Percentiles rank a stretch among this genome's conserved stretches.
phyloP scores from a whole-genome alignment of 2,888 invertebrate genomes.

The Agonopterix heracliana region DNA sequence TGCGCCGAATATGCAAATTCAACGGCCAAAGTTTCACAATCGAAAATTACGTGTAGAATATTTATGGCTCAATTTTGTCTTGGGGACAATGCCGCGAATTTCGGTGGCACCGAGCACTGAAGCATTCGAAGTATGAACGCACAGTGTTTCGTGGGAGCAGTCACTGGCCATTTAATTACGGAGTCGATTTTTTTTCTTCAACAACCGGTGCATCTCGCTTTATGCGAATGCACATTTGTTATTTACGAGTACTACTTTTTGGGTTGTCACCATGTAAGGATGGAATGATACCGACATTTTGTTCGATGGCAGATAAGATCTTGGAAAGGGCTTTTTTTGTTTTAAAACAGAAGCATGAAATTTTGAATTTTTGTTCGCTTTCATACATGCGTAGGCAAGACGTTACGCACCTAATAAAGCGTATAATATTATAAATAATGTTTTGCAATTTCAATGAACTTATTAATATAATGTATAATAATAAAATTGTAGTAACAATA shows the following conservation, averaged over 20 bases:
- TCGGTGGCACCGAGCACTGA: conserved; percentile 34
- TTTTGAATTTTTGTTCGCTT: not conserved
- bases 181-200: conserved; percentile 36
- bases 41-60: conserved; percentile 63
- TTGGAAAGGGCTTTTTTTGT: conserved; percentile 3
- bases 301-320: conserved; percentile 32
- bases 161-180: conserved; percentile 53
- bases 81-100: conserved; percentile 50
- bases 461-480: too few species aligned
- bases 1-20: conserved; percentile 48
- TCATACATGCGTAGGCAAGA: not conserved
- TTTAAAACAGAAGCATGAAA: not conserved
- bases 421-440: too few species aligned
- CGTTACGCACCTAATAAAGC: too few species aligned
- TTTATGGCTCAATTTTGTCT: conserved; percentile 67
- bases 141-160: conserved; percentile 38
- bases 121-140: conserved; percentile 45
- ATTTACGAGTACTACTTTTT: conserved; percentile 63
- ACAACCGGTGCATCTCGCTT: conserved; percentile 38
- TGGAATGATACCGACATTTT: conserved; percentile 34
- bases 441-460: too few species aligned
- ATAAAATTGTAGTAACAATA: too few species aligned
- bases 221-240: conserved; percentile 55
- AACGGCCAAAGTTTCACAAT: conserved; percentile 43
- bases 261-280: conserved; percentile 53